Percentiles rank a stretch among this genome's conserved stretches.
Conservation (phyloP, 2,113 vertebrate genomes). For the Macquaria australasica region DNA sequence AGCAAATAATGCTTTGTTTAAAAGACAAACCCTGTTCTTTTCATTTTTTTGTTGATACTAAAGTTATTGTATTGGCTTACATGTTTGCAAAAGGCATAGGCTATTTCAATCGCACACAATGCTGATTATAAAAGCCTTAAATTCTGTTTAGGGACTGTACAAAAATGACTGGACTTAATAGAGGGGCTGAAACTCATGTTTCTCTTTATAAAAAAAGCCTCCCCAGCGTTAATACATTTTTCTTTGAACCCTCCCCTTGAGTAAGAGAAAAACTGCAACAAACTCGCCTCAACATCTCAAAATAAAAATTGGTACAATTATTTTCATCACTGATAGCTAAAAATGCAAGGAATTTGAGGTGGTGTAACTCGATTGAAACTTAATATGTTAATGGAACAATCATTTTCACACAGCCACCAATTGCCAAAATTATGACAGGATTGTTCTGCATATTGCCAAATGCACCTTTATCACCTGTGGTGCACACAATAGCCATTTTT, state of each 20-base stretch:
- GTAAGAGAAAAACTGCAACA: no score
- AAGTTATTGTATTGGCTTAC: not conserved
- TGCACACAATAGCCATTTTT: no score
- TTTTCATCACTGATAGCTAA: not conserved
- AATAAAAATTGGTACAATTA: not conserved
- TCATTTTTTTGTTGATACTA: not conserved
- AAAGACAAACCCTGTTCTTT: not conserved
- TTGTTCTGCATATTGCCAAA: no score
- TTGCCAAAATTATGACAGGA: no score
- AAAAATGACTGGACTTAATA: rapidly evolving
- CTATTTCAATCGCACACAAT: not conserved
- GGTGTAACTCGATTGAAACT: not conserved
- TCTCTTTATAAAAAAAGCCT: not conserved
- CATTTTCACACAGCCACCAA: no score
- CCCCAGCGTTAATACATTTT: not conserved
- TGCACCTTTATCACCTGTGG: not conserved
- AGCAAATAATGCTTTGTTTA: not conserved
- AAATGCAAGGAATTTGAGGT: not conserved
- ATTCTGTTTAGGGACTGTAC: not conserved
- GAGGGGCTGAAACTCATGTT: not conserved
- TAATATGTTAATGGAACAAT: no score
- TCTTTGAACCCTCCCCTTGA: not conserved
- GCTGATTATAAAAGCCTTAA: not conserved
- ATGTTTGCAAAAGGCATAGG: not conserved
- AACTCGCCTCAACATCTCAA: not conserved